Conservation (phyloP, 1,140 invertebrate genomes). For the Glossosoma conforme region DNA sequence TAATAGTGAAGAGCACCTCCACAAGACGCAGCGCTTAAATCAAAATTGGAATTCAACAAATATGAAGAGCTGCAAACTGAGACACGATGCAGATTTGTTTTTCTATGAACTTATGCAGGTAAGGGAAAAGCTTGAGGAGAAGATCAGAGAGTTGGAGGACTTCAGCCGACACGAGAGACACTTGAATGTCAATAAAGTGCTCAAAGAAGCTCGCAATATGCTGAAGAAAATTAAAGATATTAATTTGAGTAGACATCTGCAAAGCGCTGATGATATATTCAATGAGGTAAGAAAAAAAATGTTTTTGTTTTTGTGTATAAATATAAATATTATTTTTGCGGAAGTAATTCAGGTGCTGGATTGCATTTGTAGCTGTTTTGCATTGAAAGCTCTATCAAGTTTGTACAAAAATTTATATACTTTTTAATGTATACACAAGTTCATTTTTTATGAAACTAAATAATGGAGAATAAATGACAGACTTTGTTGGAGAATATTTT, state of each 20-base stretch:
- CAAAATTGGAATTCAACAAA: constrained; percentile 15
- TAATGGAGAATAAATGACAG: too few relatives aligned
- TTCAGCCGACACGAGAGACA: constrained; percentile 54
- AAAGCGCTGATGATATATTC: constrained; percentile 48
- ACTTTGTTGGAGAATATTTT: too few relatives aligned
- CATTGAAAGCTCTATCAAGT: too few relatives aligned
- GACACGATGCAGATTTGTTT: constrained; percentile 24
- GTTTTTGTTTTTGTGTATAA: too few relatives aligned
- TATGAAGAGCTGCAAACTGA: constrained; percentile 20
- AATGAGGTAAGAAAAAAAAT: constrained; percentile 44
- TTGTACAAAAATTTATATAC: too few relatives aligned
- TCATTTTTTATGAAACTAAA: too few relatives aligned
- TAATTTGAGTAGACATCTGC: constrained; percentile 44
- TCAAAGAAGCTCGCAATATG: constrained; percentile 54
- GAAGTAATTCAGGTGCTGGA: too few relatives aligned
- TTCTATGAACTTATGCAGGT: constrained; percentile 27
- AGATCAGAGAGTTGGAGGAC: constrained; percentile 45
- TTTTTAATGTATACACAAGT: too few relatives aligned
- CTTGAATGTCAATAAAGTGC: constrained; percentile 53
- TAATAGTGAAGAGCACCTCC: constrained; percentile 3
- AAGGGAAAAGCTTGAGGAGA: constrained; percentile 32
- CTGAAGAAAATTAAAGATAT: constrained; percentile 53
- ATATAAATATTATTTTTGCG: too few relatives aligned
- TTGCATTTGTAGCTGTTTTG: too few relatives aligned
- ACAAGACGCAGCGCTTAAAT: background rate